A percentile compares a stretch with the other conserved stretches of the same genome.
These are phyloP conservation scores for Seira ritae DNA, from an alignment of 2,888 invertebrate species.

Conservation along the genomic window DNA sequence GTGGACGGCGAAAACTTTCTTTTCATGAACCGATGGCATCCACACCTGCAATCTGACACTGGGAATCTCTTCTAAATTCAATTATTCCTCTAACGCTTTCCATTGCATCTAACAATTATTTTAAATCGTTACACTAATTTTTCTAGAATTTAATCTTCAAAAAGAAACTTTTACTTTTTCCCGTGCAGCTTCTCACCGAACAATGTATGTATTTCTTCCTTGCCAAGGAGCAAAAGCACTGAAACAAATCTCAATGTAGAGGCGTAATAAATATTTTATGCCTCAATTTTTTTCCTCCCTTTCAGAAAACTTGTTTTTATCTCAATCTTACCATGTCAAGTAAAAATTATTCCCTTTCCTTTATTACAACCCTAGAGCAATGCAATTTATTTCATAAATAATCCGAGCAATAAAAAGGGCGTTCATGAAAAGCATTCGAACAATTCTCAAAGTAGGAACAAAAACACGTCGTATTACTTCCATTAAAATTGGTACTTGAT, in stretches of 20 bases:
- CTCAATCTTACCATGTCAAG: constrained; percentile 47
- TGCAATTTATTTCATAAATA: constrained; percentile 61
- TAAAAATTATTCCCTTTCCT: constrained; percentile 54
- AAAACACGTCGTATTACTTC: constrained; percentile 19
- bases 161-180: neutral
- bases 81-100: neutral
- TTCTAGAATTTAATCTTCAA: neutral
- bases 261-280: constrained; percentile 10
- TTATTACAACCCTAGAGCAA: constrained; percentile 55
- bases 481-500: constrained; percentile 27
- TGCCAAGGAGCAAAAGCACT: neutral
- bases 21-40: neutral
- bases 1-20: too few relatives aligned
- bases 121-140: constrained; percentile 1
- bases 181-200: neutral
- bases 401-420: constrained; percentile 57
- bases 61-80: neutral
- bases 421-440: constrained; percentile 56
- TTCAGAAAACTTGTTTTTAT: constrained; percentile 37
- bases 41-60: constrained; percentile 11
- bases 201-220: neutral
- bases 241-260: constrained; percentile 13
- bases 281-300: constrained; percentile 28
- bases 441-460: constrained; percentile 48
- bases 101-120: constrained; percentile 10